Conservation (phyloP, 2,113 vertebrate genomes). For the Eudyptes chrysolophus region DNA sequence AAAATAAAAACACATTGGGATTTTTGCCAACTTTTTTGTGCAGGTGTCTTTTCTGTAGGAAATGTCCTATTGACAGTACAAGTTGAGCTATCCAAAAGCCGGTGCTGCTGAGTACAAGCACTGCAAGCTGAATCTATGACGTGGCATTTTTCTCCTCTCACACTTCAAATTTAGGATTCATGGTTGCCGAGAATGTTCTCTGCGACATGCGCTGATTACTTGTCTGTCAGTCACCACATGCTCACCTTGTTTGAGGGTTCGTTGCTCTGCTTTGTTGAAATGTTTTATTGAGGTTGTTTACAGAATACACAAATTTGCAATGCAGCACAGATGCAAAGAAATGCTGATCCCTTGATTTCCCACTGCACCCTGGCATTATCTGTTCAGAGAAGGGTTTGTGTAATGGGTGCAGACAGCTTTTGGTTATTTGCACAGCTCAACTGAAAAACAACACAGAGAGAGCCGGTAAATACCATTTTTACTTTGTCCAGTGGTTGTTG, state of each 20-base stretch:
- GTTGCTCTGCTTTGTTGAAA: not conserved
- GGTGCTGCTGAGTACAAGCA: not conserved
- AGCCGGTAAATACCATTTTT: not conserved
- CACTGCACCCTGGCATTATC: not conserved
- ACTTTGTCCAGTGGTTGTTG: not conserved
- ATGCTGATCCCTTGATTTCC: not conserved
- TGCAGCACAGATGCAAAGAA: not conserved
- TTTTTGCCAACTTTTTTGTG: not conserved
- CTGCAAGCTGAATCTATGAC: not conserved
- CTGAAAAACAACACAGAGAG: not conserved
- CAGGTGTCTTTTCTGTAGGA: not conserved
- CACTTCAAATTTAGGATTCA: not conserved
- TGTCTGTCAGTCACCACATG: not conserved
- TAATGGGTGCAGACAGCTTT: not conserved
- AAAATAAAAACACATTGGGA: not conserved
- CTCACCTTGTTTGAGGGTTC: not conserved
- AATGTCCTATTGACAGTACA: fast-evolving
- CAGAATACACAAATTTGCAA: not conserved
- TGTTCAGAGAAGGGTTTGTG: not conserved
- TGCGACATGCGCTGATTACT: not conserved
- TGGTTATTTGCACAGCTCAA: not conserved
- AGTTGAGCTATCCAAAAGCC: not conserved
- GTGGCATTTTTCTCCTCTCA: not conserved
- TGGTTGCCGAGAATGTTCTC: not conserved
- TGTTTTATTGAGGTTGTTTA: conserved; percentile 2